Percentiles rank a stretch among this genome's conserved stretches.
Conservation (phyloP, 2,888 invertebrate genomes). For the Pollenia angustigena region DNA sequence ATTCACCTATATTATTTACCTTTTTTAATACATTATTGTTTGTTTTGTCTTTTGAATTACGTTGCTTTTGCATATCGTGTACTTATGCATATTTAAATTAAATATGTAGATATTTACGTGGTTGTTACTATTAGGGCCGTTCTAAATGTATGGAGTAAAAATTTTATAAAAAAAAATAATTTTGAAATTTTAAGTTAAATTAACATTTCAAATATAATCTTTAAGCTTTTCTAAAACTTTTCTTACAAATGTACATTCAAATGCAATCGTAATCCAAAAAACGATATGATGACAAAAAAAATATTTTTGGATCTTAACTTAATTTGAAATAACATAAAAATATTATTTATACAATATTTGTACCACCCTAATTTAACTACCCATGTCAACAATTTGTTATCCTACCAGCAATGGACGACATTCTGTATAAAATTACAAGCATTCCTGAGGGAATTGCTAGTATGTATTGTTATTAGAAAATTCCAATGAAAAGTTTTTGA, state of each 20-base stretch:
- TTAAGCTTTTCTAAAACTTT: no score
- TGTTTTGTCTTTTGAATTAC: neutral
- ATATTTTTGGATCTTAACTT: no score
- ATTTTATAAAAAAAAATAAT: no score
- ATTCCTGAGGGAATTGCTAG: constrained; percentile 11
- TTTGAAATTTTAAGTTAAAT: no score
- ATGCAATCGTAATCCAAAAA: no score
- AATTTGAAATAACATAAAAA: neutral
- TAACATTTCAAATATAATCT: no score
- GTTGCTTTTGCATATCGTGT: neutral
- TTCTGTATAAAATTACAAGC: neutral
- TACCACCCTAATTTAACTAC: neutral
- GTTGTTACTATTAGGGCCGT: neutral
- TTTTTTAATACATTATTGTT: constrained; percentile 12
- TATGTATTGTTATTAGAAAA: constrained; percentile 7
- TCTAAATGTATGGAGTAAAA: no score
- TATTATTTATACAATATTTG: neutral
- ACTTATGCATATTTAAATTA: constrained; percentile 7
- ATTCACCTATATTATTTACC: constrained; percentile 47
- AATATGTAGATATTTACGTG: neutral
- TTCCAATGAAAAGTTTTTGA: constrained; percentile 20
- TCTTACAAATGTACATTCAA: no score
- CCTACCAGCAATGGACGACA: no score
- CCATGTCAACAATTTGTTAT: no score
- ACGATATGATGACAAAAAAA: no score